Conservation (phyloP, 2,797 vertebrate species). For the Chaetodon trifasciatus region DNA sequence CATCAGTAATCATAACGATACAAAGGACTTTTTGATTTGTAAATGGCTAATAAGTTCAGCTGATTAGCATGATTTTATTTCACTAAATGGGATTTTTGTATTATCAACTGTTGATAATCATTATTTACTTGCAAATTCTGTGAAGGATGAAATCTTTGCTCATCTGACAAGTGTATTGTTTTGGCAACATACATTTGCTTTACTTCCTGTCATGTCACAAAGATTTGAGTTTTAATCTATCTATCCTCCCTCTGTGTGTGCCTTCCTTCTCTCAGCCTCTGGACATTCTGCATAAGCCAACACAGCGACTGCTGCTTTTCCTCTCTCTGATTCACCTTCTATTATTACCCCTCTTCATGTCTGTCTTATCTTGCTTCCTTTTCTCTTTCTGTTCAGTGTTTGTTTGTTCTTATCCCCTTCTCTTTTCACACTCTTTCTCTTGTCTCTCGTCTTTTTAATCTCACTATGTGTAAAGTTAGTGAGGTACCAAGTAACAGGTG, state of each 20-base stretch:
- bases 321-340: conserved; percentile 2
- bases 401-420: neutral
- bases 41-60: neutral
- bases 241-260: neutral
- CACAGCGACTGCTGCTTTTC: conserved; percentile 1
- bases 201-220: neutral
- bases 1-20: neutral
- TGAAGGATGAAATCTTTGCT: conserved; percentile 1
- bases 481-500: neutral
- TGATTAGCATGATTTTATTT: neutral
- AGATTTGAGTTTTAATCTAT: conserved; percentile 13
- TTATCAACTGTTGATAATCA: neutral
- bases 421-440: neutral
- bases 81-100: neutral
- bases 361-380: neutral
- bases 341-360: conserved; percentile 5
- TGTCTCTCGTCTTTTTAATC: conserved; percentile 3
- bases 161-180: neutral
- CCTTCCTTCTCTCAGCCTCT: conserved; percentile 2
- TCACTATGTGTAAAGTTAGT: neutral
- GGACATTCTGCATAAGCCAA: conserved; percentile 1
- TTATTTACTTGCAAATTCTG: neutral
- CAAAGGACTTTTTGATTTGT: neutral
- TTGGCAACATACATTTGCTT: conserved; percentile 4
- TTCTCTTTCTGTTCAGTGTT: neutral